A percentile compares a stretch with the other conserved stretches of the same genome.
Evolutionary conservation across 53 echinoderm and acorn worm species (phyloP).

Genomic region (Arbacia lixula): DNA sequence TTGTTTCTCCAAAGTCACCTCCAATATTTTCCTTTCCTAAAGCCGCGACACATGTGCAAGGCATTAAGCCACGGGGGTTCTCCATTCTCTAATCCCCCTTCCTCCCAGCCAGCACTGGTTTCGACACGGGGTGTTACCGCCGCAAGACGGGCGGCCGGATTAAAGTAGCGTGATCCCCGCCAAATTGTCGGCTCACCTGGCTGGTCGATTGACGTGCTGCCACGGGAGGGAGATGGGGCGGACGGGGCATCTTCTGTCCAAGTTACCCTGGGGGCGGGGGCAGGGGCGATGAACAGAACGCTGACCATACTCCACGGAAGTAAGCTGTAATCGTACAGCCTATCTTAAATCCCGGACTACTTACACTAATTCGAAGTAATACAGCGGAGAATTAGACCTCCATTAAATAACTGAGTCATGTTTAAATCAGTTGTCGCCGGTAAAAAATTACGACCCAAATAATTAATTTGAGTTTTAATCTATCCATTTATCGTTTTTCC

Average conservation of each 20-base stretch:
- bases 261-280: too few species aligned
- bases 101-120: constrained; percentile 18
- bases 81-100: constrained; percentile 26
- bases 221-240: background rate
- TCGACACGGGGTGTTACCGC: constrained; percentile 46
- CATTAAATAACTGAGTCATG: too few species aligned
- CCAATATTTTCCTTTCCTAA: constrained; percentile 51
- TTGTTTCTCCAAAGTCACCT: constrained; percentile 41
- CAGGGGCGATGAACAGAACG: background rate
- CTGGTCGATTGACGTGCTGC: constrained; percentile 43
- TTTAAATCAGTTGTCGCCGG: too few species aligned
- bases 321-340: too few species aligned
- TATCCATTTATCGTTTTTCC: too few species aligned
- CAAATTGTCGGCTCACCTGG: constrained; percentile 58
- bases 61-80: constrained; percentile 50
- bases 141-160: constrained; percentile 24
- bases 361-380: too few species aligned
- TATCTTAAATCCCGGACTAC: too few species aligned
- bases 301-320: too few species aligned
- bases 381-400: too few species aligned
- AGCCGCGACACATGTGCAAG: constrained; percentile 52
- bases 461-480: too few species aligned
- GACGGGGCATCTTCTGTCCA: too few species aligned
- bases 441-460: too few species aligned
- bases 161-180: constrained; percentile 41